Conservation (phyloP, 2,888 invertebrate genomes). For the Heliconius cydno region DNA sequence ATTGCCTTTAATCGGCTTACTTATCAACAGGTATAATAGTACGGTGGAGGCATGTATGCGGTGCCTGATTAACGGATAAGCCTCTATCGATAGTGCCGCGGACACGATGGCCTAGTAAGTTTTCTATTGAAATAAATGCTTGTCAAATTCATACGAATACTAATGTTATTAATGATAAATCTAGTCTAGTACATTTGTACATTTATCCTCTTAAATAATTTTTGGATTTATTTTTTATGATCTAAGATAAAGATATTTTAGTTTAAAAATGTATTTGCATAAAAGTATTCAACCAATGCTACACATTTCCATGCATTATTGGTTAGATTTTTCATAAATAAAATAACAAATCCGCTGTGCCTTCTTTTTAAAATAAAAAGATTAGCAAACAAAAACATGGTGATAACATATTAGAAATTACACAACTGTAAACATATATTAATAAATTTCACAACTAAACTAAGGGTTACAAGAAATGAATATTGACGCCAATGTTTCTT, state of each 20-base stretch:
- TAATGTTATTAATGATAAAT: slow-evolving; percentile 1
- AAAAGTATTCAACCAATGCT: too few relatives aligned
- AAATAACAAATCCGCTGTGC: too few relatives aligned
- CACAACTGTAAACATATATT: background rate
- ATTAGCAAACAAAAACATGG: background rate
- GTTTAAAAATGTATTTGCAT: too few relatives aligned
- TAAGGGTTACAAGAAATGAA: slow-evolving; percentile 10
- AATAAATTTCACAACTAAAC: background rate
- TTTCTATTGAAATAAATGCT: slow-evolving; percentile 9
- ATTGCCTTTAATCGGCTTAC: slow-evolving; percentile 8
- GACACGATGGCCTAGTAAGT: background rate
- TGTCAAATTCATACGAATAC: background rate
- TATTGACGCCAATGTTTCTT: background rate
- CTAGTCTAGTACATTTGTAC: background rate
- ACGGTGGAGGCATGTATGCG: background rate
- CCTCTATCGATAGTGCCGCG: slow-evolving; percentile 12
- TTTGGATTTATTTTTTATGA: background rate
- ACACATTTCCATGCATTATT: too few relatives aligned
- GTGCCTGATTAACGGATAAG: slow-evolving; percentile 24
- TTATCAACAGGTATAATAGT: slow-evolving; percentile 15
- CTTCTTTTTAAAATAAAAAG: background rate
- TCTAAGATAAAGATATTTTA: too few relatives aligned
- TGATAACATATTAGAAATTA: background rate
- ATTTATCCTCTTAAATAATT: background rate
- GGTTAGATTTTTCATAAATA: too few relatives aligned